A percentile compares a stretch with the other conserved stretches of the same genome.
phyloP scores from a whole-genome alignment of 2,113 vertebrate genomes.

The Amia ocellicauda region DNA sequence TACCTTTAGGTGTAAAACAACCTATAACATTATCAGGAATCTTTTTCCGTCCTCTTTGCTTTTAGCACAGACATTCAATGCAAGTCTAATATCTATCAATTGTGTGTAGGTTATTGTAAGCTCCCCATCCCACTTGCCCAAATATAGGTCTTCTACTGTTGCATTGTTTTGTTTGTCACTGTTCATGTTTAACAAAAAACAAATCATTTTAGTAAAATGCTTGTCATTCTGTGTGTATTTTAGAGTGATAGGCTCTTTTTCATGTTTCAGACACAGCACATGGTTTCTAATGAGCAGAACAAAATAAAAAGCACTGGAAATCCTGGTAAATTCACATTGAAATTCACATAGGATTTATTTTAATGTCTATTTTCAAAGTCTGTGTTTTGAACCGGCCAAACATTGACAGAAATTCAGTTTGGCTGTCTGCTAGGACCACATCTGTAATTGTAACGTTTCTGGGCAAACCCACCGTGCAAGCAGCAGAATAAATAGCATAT shows the following conservation, averaged over 20 bases:
- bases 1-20: slow-evolving; percentile 7
- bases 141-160: too few species aligned
- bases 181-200: too few species aligned
- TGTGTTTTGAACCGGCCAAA: not conserved
- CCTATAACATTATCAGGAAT: not conserved
- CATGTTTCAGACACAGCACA: too few species aligned
- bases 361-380: not conserved
- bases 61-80: not conserved
- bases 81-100: not conserved
- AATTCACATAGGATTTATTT: too few species aligned
- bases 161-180: too few species aligned
- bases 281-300: too few species aligned
- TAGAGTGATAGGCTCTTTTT: too few species aligned
- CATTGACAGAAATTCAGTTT: not conserved
- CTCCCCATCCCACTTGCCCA: too few species aligned
- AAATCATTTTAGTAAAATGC: too few species aligned
- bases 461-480: not conserved
- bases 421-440: not conserved
- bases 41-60: not conserved
- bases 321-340: too few species aligned
- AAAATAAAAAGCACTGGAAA: too few species aligned
- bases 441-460: not conserved
- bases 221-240: too few species aligned
- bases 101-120: not conserved
- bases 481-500: not conserved